Evolutionary conservation across 1,140 invertebrate genomes (phyloP).

Genomic region (Cylas formicarius): DNA sequence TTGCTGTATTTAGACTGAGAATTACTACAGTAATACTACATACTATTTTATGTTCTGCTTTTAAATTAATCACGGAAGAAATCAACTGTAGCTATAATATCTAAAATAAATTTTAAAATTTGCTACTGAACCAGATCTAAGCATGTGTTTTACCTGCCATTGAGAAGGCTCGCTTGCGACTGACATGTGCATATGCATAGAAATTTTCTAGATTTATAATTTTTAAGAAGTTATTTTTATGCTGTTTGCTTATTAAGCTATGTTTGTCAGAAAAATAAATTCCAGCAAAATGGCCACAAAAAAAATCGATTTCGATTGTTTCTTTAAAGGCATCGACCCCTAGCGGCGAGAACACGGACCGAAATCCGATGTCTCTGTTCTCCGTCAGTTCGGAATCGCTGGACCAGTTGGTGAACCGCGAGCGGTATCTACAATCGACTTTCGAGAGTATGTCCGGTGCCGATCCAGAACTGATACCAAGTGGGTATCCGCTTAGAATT

Average conservation of each 20-base stretch:
- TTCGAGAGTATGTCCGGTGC: conserved; percentile 68
- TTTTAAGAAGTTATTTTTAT: background rate
- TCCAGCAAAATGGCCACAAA: no score
- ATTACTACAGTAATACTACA: no score
- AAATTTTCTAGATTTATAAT: conserved; percentile 2
- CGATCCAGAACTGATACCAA: conserved; percentile 44
- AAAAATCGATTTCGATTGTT: conserved; percentile 4
- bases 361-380: conserved; percentile 53
- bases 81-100: no score
- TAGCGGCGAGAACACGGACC: conserved; percentile 63
- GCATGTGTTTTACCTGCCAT: no score
- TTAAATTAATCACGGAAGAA: no score
- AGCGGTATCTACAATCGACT: conserved; percentile 69
- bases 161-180: no score
- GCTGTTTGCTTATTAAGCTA: background rate
- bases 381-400: conserved; percentile 69
- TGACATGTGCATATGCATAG: background rate
- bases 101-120: no score
- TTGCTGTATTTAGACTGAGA: no score
- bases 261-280: conserved; percentile 1
- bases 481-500: conserved; percentile 24
- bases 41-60: no score
- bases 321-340: conserved; percentile 56
- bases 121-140: no score
- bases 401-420: conserved; percentile 57